Evolutionary conservation across 2,888 invertebrate genomes (phyloP).

Genomic region (Labia minor): DNA sequence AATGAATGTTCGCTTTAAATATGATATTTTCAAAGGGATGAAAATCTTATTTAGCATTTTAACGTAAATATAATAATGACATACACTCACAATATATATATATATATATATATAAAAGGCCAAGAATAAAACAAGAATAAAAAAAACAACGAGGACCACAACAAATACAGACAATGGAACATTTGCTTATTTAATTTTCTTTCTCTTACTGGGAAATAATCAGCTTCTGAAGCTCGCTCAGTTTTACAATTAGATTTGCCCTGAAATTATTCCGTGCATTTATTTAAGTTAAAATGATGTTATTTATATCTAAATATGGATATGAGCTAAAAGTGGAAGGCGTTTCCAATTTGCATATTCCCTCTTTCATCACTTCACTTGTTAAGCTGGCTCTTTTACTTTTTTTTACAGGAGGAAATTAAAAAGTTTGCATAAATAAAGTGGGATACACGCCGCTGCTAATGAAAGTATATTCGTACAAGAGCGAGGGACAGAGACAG

Average conservation of each 20-base stretch:
- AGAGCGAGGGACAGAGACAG: too few relatives aligned
- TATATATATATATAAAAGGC: too few relatives aligned
- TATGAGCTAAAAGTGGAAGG: not conserved
- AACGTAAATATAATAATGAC: not conserved
- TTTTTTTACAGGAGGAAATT: too few relatives aligned
- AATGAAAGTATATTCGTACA: too few relatives aligned
- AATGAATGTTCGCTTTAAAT: not conserved
- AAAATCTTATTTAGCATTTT: not conserved
- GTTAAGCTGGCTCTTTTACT: too few relatives aligned
- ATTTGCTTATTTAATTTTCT: slow-evolving; percentile 8
- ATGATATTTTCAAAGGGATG: not conserved
- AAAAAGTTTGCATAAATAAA: too few relatives aligned
- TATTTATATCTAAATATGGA: slow-evolving; percentile 13
- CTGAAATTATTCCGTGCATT: not conserved
- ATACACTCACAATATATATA: too few relatives aligned
- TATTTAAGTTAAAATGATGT: slow-evolving; percentile 8
- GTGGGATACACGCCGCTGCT: too few relatives aligned
- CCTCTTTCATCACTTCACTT: not conserved
- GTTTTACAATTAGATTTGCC: not conserved
- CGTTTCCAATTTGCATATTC: not conserved
- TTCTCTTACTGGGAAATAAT: not conserved
- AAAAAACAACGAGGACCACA: not conserved
- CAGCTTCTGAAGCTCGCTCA: not conserved
- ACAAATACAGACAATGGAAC: not conserved
- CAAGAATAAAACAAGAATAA: too few relatives aligned